Conservation (phyloP, 2,888 invertebrate genomes). For the Beris morrisii region DNA sequence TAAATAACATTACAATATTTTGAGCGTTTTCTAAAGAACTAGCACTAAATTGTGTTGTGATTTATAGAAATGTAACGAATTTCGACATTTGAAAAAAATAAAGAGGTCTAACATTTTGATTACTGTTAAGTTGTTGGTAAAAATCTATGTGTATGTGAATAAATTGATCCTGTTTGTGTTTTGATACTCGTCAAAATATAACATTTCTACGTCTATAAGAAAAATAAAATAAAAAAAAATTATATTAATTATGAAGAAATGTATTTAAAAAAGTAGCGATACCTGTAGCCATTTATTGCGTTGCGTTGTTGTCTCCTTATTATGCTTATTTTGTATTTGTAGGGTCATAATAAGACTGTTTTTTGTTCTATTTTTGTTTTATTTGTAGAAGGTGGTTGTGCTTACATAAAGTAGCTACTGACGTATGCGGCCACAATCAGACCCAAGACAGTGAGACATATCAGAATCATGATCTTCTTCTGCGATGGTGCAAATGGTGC, state of each 20-base stretch:
- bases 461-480: constrained; percentile 91
- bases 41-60: too few relatives aligned
- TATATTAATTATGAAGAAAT: background rate
- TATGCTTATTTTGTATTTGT: constrained; percentile 24
- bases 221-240: constrained; percentile 15
- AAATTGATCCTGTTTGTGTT: too few relatives aligned
- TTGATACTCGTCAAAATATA: constrained; percentile 36
- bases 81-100: background rate
- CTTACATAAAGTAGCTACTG: constrained; percentile 64
- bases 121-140: too few relatives aligned
- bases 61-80: too few relatives aligned
- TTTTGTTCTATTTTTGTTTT: constrained; percentile 46
- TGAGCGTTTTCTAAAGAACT: too few relatives aligned
- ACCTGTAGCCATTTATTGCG: constrained; percentile 35
- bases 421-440: constrained; percentile 76
- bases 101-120: too few relatives aligned
- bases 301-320: constrained; percentile 36
- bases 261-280: constrained; percentile 31
- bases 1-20: too few relatives aligned
- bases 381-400: constrained; percentile 42
- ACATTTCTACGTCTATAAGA: constrained; percentile 37
- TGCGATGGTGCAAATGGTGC: constrained; percentile 54
- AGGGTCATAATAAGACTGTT: constrained; percentile 31
- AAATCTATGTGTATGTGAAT: background rate
- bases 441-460: constrained; percentile 83